Base-by-base conservation (phyloP, 1,140 invertebrate species). In the Lycorma delicatula region DNA sequence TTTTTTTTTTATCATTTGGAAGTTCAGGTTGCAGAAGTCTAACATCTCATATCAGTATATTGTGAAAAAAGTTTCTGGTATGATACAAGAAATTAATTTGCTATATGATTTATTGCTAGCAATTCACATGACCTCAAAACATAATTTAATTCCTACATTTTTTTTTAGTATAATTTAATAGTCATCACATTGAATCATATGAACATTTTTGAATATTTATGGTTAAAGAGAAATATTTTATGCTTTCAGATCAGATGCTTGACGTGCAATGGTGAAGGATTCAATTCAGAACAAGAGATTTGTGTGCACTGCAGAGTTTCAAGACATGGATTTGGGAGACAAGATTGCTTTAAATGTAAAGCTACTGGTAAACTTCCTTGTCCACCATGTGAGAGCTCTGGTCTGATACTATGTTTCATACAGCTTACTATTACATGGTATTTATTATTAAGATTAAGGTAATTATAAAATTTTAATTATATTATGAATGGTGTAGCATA, bases 341-440 rank as follows among this genome's bases (percentile, higher is more conserved):
- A 74, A 68, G 71, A 74, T 60, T 77, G 75, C 54, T 65, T 67
- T 26, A 70, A 72, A 44, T 78, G 77, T 60, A 68, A 69, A 54
- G 73, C 76, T 7, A 76, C 76, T 59, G 77, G 77, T 6, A 68
- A 73, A 25, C 66, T 73, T 3, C 62, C 67, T 2, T 79, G 77
- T 63, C 68, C 69, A 13, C 65, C 70, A 9, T 79, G 77, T 64
- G 71, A 74, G 46, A 70, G 74, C 20, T 72, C 71, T 60, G 75
- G 75, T 6, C 75, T 77, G 50, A 70, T 79, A 27, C 73, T 73
- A 52, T 78, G 75, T 61, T 79, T 68, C 63, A 76, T 79, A 51
- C 73, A 72, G 31, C 66, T 79, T 28, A 76, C 73, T 26, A 67
- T 79, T 36, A 74, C 72, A 31, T 78, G 77, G 79, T 79, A 67